Percentiles rank a stretch among this genome's conserved stretches.
phyloP scores from a whole-genome alignment of 92 coral and sea anemone genomes.

The Parazoanthus atlanticus region DNA sequence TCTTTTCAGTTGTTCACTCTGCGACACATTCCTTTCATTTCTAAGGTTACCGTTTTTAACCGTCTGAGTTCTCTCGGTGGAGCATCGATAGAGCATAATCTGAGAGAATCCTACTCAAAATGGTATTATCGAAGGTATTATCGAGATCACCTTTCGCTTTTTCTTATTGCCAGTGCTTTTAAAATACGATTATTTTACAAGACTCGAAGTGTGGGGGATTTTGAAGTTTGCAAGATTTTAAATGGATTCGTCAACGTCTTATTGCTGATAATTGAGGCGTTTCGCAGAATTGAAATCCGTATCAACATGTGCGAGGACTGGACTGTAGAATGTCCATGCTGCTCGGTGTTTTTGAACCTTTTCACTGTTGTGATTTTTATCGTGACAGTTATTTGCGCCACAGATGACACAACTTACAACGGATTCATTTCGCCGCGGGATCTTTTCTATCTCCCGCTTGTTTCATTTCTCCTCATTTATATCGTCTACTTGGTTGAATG shows the following conservation, averaged over 20 bases:
- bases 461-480: conserved; percentile 59
- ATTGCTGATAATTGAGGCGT: background rate
- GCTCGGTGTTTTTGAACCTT: conserved; percentile 66
- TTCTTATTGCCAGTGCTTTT: too few relatives aligned
- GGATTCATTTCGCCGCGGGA: conserved; percentile 66
- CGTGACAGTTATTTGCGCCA: conserved; percentile 52
- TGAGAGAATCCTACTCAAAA: background rate
- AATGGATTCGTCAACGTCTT: background rate
- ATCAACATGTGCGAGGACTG: conserved; percentile 66
- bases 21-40: conserved; percentile 5
- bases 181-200: too few relatives aligned
- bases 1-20: background rate
- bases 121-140: background rate
- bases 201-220: too few relatives aligned
- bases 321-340: conserved; percentile 74
- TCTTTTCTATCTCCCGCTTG: conserved; percentile 58
- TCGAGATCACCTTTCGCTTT: too few relatives aligned
- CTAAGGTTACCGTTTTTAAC: background rate
- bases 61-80: background rate
- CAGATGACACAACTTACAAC: conserved; percentile 55
- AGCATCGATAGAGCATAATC: background rate
- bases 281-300: background rate
- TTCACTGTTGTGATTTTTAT: conserved; percentile 47
- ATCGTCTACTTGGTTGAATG: conserved; percentile 61
- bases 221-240: background rate